Evolutionary conservation across 2,113 vertebrate species (phyloP), one percentile per base, ranked within the genome.

Genomic region (Chloebia gouldiae): DNA sequence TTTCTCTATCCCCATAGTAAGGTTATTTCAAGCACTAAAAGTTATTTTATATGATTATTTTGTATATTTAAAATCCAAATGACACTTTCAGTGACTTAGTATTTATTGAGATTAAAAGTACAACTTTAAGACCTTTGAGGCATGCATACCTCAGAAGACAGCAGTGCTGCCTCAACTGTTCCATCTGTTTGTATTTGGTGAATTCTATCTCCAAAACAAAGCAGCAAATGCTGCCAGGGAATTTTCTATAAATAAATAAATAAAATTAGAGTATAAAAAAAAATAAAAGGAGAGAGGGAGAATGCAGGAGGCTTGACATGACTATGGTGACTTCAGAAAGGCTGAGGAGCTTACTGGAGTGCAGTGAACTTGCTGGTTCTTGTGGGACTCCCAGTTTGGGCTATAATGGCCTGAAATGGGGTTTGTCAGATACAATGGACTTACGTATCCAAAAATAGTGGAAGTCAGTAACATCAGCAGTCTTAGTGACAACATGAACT

Each of bases 381-480:
- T 65, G 19, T 86, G 51, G 17, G 35, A 56, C 28, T 70, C 15
- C 4, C 15, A 47, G 15, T 76, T 76, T 6, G 24, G 13, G 11
- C 9, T 85, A 9, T 45, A 3, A 3, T 12, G 45, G 13, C 28
- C 42, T 78, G 20, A 22, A 15, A 20, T 42, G 44, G 37, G 37
- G 10, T 13, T 73, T 77, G 24, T 40, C 30, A 11, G 28, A 3
- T 35, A 20, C 0, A 0, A 44, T 44, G 27, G 44, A 21, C 24
- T 83, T 56, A 2, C 4, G 16, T 42, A n/a, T 47, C 27, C 27
- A 33, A 30, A 78, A 73, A 7, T 0, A 72, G 40, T 19, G 13
- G 27, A 51, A 45, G 47, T 64, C 17, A 21, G 11, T 42, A 61
- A 27, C 9, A 12, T 5, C 61, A 49, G 7, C 33, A 65, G n/a